Evolutionary conservation across 2,888 invertebrate genomes (phyloP), one percentile per base, ranked within the genome.

Genomic region (Cepaea hortensis): DNA sequence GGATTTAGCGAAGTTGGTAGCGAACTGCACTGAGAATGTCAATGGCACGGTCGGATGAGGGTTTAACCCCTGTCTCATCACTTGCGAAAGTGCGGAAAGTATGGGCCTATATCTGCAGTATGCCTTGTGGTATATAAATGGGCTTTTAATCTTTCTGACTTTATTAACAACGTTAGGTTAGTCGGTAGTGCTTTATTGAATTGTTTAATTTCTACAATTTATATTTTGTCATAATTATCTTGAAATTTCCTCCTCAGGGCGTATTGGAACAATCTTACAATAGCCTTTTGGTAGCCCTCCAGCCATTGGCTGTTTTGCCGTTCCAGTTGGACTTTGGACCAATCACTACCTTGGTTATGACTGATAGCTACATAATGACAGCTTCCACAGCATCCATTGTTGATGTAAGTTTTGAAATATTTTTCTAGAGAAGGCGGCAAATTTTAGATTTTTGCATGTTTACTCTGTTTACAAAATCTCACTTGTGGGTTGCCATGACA

Each of bases 251-350:
- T 75, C n/a, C 6, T 0, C 65, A 85, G 79, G 86, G 86, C 80
- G 95, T 95, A 87, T 95, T 95, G 62, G 95, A 96, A 76, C 95
- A 95, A 88, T 94, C 96, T 61, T 95, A 97, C 91, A 97, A 97
- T 93, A 96, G 96, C 72, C 95, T 98, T 91, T 95, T 97, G 84
- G 96, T 96, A 86, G 96, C 97, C 85, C 95, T 98, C 77, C 97
- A 97, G 94, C 97, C 97, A 0, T 95, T 98, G 83, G 96, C 97
- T 70, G 96, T 97, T 86, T 95, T 97, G 86, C 97, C 97, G 20
- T 97, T 97, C 95, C 96, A 97, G 90, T 95, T 98, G 90, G 97
- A 97, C 81, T 91, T 89, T 79, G 91, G 91, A 65, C 91, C 91
- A 87, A 91, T 92, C 85, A 88, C 86, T 15, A 75, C 85, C 13